Evolutionary conservation across 2,113 vertebrate genomes (phyloP).

Genomic region (Tetrao urogallus): DNA sequence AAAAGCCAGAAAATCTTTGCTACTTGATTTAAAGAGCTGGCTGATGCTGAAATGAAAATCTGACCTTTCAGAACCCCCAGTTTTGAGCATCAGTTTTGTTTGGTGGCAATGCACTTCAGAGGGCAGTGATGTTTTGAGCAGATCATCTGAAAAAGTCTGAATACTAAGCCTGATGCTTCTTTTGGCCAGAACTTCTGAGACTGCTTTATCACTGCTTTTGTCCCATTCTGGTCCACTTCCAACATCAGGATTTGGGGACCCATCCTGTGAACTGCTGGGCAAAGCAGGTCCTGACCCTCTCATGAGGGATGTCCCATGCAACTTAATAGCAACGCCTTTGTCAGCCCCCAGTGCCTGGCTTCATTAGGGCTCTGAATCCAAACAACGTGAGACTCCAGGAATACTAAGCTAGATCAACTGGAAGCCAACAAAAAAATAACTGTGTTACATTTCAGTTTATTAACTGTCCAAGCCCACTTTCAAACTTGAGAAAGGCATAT

Average conservation of each 20-base stretch:
- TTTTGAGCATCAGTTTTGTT: not conserved
- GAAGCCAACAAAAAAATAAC: not conserved
- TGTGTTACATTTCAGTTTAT: not conserved
- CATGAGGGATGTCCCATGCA: not conserved
- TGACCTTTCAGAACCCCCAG: not conserved
- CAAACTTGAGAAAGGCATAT: not conserved
- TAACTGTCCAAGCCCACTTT: slow-evolving; percentile 12
- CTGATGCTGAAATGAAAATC: not conserved
- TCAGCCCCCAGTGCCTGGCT: not conserved
- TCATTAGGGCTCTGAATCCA: not conserved
- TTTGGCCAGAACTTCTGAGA: not conserved
- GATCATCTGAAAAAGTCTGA: not conserved
- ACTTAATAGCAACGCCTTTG: not conserved
- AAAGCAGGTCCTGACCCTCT: not conserved
- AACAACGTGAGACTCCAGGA: not conserved
- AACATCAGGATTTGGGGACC: not conserved
- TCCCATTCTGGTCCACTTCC: not conserved
- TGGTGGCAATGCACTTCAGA: not conserved
- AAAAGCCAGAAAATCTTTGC: not conserved
- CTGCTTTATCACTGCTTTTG: not conserved
- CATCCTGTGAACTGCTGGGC: not conserved
- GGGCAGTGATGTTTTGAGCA: not conserved
- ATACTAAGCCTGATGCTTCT: not conserved
- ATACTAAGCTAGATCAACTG: not conserved
- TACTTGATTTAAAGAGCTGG: not conserved